Evolutionary conservation across 2,888 invertebrate genomes (phyloP).

Genomic region (Oxystoma pomonae): DNA sequence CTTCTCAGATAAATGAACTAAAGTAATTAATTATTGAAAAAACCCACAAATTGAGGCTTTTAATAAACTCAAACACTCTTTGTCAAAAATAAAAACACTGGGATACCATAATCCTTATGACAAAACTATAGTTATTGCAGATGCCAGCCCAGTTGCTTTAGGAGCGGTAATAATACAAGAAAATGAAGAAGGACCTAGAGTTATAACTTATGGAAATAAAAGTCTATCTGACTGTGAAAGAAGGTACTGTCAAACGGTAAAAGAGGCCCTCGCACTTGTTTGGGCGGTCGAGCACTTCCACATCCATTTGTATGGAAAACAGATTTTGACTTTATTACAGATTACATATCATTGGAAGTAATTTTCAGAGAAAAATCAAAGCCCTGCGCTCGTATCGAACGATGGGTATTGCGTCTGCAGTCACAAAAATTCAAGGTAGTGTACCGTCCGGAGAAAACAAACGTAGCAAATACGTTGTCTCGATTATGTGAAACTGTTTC

Average conservation of each 20-base stretch:
- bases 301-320: constrained; percentile 24
- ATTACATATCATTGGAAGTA: constrained; percentile 38
- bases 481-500: too few species aligned
- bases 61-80: constrained; percentile 13
- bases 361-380: too few species aligned
- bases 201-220: constrained; percentile 31
- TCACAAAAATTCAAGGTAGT: too few species aligned
- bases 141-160: constrained; percentile 32
- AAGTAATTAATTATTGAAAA: constrained; percentile 18
- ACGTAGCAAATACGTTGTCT: too few species aligned
- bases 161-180: constrained; percentile 31
- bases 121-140: constrained; percentile 30
- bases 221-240: too few species aligned
- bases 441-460: too few species aligned
- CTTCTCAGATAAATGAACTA: too few species aligned
- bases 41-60: constrained; percentile 14
- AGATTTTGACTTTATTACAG: too few species aligned
- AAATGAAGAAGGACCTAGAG: constrained; percentile 22
- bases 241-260: constrained; percentile 39
- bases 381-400: constrained; percentile 22
- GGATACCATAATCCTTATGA: constrained; percentile 29
- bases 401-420: too few species aligned
- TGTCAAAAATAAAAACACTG: constrained; percentile 15
- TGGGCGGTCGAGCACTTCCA: constrained; percentile 44
- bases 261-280: constrained; percentile 41